Percentiles rank a stretch among this genome's conserved stretches.
Evolutionary conservation across 2,888 invertebrate species (phyloP).

Genomic region (Euproctis similis): DNA sequence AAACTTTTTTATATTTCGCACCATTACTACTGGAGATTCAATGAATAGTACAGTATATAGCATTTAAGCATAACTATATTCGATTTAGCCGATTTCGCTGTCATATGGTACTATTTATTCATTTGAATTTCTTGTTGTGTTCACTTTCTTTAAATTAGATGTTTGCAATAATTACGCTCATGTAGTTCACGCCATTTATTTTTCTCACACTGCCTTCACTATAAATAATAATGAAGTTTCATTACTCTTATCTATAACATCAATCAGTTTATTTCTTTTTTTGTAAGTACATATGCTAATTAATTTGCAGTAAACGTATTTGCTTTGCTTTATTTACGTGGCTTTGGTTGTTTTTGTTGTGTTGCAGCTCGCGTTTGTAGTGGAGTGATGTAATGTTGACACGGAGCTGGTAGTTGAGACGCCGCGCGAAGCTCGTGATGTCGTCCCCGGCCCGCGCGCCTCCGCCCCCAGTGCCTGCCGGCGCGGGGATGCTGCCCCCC

Average conservation of each 20-base stretch:
- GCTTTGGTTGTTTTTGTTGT: slow-evolving; percentile 64
- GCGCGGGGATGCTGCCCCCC: slow-evolving; percentile 63
- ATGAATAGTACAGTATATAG: too few species aligned
- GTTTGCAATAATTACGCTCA: too few species aligned
- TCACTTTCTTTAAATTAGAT: too few species aligned
- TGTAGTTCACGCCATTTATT: too few species aligned
- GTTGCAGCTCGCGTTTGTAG: slow-evolving; percentile 68
- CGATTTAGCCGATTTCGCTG: too few species aligned
- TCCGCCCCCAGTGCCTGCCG: slow-evolving; percentile 46
- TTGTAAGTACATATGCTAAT: slow-evolving; percentile 23
- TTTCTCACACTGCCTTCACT: slow-evolving; percentile 1
- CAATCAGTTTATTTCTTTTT: slow-evolving; percentile 21
- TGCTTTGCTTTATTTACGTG: slow-evolving; percentile 66
- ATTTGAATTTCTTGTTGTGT: too few species aligned
- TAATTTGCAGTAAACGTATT: slow-evolving; percentile 30
- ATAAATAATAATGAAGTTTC: background rate
- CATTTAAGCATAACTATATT: too few species aligned
- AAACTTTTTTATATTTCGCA: too few species aligned
- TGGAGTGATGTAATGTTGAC: slow-evolving; percentile 56
- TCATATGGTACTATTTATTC: too few species aligned
- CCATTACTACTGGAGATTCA: too few species aligned
- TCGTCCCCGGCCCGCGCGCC: slow-evolving; percentile 63
- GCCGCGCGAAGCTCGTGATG: slow-evolving; percentile 36
- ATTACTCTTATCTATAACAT: slow-evolving; percentile 3
- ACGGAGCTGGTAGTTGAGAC: slow-evolving; percentile 38